Evolutionary conservation across 2,113 vertebrate genomes (phyloP).

Genomic region (Phycodurus eques): DNA sequence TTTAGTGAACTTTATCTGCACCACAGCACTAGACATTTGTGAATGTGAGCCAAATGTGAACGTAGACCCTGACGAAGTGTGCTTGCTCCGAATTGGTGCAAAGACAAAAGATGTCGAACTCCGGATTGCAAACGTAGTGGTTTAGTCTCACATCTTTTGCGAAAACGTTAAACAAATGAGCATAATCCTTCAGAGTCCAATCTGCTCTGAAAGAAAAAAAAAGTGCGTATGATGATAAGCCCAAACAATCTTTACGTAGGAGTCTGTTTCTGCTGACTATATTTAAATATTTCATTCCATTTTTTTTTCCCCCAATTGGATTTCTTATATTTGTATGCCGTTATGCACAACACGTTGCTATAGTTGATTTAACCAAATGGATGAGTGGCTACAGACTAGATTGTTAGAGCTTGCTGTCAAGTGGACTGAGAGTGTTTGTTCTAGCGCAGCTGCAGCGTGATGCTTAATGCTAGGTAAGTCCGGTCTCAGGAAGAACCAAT

Average conservation of each 20-base stretch:
- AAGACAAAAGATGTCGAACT: conserved; percentile 21
- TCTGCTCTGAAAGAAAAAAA: conserved; percentile 48
- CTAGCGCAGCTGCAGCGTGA: conserved; percentile 44
- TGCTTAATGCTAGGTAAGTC: conserved; percentile 61
- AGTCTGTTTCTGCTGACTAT: not conserved
- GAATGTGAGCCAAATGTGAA: conserved; percentile 21
- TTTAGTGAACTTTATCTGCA: conserved; percentile 31
- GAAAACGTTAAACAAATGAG: conserved; percentile 58
- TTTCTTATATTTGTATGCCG: not conserved
- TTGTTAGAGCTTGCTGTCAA: conserved; percentile 28
- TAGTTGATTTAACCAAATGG: conserved; percentile 5
- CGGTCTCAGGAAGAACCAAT: conserved; percentile 70
- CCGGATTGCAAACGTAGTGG: conserved; percentile 26
- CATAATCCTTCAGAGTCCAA: conserved; percentile 59
- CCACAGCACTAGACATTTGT: conserved; percentile 21
- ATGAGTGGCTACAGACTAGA: conserved; percentile 18
- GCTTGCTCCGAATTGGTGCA: conserved; percentile 21
- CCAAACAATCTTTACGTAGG: not conserved
- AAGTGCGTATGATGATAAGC: conserved; percentile 7
- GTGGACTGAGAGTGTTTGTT: conserved; percentile 34
- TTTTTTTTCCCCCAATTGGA: not conserved
- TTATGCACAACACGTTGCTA: not conserved
- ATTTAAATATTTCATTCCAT: not conserved
- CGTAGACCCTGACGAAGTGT: not conserved
- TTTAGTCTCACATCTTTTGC: conserved; percentile 50